Evolutionary conservation across 2,113 vertebrate genomes (phyloP).

Genomic region (Henicopernis longicauda): DNA sequence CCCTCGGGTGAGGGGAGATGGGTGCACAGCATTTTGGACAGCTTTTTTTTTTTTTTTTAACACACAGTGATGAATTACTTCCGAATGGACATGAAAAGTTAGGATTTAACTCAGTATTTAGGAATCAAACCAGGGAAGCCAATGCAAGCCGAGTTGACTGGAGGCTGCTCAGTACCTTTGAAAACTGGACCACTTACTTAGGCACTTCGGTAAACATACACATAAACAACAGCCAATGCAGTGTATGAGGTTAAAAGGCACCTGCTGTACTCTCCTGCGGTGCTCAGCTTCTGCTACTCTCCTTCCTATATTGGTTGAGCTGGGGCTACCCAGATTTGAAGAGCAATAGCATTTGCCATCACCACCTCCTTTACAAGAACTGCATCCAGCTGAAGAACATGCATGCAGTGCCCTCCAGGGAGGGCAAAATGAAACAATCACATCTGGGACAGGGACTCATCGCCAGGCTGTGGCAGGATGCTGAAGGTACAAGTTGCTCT

Average conservation of each 20-base stretch:
- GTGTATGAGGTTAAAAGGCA: neutral
- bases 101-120: neutral
- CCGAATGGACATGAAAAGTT: neutral
- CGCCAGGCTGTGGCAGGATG: neutral
- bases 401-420: neutral
- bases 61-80: neutral
- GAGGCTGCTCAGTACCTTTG: neutral
- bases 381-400: neutral
- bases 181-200: neutral
- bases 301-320: neutral
- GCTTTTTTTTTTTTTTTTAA: neutral
- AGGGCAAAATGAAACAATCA: neutral
- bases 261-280: neutral
- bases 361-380: neutral
- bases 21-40: neutral
- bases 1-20: neutral
- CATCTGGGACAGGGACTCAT: neutral
- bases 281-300: neutral
- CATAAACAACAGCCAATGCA: neutral
- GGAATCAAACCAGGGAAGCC: neutral
- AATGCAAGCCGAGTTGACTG: neutral
- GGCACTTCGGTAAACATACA: neutral
- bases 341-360: neutral
- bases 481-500: neutral
- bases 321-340: neutral